phyloP scores from a whole-genome alignment of 2,113 vertebrate species.

The Lagenorhynchus albirostris region DNA sequence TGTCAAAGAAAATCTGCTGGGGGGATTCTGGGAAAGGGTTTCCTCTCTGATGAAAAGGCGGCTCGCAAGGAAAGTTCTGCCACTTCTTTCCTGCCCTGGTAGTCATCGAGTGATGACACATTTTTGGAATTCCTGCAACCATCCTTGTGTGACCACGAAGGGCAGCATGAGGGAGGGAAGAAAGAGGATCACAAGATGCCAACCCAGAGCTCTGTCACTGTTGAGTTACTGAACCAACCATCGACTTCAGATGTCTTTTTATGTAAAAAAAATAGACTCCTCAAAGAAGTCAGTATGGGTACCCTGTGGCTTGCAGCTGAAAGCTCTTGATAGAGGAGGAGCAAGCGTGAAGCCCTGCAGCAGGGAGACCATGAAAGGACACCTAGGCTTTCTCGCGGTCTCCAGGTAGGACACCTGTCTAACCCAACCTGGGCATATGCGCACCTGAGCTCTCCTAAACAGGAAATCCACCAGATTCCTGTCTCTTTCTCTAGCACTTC shows the following conservation, averaged over 20 bases:
- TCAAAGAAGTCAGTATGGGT: neutral
- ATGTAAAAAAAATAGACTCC: neutral
- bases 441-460: neutral
- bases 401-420: neutral
- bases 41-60: neutral
- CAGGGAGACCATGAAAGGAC: neutral
- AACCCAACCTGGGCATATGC: neutral
- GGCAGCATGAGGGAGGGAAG: neutral
- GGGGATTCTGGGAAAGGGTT: neutral
- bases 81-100: neutral
- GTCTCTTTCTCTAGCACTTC: neutral
- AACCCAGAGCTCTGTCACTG: neutral
- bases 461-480: neutral
- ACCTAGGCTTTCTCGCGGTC: neutral
- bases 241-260: neutral
- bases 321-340: neutral
- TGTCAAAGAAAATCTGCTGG: neutral
- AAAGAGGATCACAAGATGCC: neutral
- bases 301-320: neutral
- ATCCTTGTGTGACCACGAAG: neutral
- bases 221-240: neutral
- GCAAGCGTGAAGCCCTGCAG: neutral
- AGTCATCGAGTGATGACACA: neutral
- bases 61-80: neutral
- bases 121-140: neutral